phyloP scores from a whole-genome alignment of 2,113 vertebrate genomes.

The Ariopsis seemanni region DNA sequence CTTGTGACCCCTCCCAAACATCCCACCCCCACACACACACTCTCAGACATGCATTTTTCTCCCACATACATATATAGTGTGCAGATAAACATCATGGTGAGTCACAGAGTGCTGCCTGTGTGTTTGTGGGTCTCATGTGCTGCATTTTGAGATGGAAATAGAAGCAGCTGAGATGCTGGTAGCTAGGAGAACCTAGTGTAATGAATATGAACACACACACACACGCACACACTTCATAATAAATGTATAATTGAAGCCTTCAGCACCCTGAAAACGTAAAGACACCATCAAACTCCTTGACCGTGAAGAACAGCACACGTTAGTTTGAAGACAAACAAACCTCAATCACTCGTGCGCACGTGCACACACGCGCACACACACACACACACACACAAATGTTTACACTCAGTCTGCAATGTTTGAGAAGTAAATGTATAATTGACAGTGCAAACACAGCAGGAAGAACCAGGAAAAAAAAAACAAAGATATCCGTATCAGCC shows the following conservation, averaged over 20 bases:
- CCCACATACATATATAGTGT: slow-evolving; percentile 3
- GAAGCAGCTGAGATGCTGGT: slow-evolving; percentile 12
- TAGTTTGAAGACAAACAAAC: slow-evolving; percentile 1
- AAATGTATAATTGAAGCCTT: background rate
- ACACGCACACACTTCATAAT: background rate
- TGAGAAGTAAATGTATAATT: slow-evolving; percentile 19
- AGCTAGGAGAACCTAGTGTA: background rate
- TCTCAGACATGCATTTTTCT: background rate
- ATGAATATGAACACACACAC: background rate
- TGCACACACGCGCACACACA: background rate
- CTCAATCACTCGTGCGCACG: background rate
- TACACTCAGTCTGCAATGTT: background rate
- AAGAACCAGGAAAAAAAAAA: background rate
- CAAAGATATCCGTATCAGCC: background rate
- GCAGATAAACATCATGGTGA: slow-evolving; percentile 43
- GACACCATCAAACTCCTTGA: slow-evolving; percentile 1
- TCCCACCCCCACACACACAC: slow-evolving; percentile 22
- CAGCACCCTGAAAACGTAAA: slow-evolving; percentile 1
- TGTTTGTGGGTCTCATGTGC: slow-evolving; percentile 32
- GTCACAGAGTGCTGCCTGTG: slow-evolving; percentile 21
- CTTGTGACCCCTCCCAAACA: slow-evolving; percentile 23
- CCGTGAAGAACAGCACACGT: background rate
- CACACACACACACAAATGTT: background rate
- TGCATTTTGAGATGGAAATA: slow-evolving; percentile 22
- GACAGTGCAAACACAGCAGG: background rate